phyloP scores from a whole-genome alignment of 2,113 vertebrate species.

The Ascaphus truei region DNA sequence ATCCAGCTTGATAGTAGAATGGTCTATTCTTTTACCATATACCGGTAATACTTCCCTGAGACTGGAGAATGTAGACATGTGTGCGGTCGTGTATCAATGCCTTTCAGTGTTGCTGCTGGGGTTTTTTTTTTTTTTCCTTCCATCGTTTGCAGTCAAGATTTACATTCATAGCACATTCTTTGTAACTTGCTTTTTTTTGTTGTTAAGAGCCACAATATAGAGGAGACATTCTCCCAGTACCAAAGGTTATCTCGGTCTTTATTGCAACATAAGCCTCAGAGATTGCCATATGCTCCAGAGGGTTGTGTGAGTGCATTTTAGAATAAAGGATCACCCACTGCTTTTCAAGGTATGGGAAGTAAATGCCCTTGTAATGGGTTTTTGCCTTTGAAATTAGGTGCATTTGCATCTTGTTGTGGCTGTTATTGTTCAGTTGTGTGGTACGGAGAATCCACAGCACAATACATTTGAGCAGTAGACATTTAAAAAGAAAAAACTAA shows the following conservation, averaged over 20 bases:
- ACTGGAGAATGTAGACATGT: too few species aligned
- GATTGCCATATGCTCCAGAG: constrained; percentile 24
- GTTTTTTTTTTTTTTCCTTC: too few species aligned
- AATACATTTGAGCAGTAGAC: background rate
- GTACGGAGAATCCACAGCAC: constrained; percentile 1
- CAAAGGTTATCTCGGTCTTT: constrained; percentile 28
- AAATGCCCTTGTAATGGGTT: constrained; percentile 27
- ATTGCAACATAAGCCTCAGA: constrained; percentile 33
- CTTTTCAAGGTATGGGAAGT: constrained; percentile 16
- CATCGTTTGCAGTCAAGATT: background rate
- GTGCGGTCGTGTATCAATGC: too few species aligned
- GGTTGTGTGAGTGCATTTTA: constrained; percentile 10
- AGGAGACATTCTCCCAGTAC: constrained; percentile 7
- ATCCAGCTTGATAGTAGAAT: too few species aligned
- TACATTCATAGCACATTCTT: constrained; percentile 6
- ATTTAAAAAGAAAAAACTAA: too few species aligned
- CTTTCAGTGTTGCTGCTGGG: too few species aligned
- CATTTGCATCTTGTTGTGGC: constrained; percentile 35
- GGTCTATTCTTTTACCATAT: too few species aligned
- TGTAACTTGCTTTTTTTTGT: background rate
- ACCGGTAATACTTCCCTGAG: too few species aligned
- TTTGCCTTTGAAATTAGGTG: constrained; percentile 26
- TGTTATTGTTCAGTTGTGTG: constrained; percentile 27
- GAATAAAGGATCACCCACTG: constrained; percentile 12
- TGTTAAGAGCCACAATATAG: constrained; percentile 2